phyloP scores from a whole-genome alignment of 1,140 invertebrate species.

The Coboldia fuscipes region DNA sequence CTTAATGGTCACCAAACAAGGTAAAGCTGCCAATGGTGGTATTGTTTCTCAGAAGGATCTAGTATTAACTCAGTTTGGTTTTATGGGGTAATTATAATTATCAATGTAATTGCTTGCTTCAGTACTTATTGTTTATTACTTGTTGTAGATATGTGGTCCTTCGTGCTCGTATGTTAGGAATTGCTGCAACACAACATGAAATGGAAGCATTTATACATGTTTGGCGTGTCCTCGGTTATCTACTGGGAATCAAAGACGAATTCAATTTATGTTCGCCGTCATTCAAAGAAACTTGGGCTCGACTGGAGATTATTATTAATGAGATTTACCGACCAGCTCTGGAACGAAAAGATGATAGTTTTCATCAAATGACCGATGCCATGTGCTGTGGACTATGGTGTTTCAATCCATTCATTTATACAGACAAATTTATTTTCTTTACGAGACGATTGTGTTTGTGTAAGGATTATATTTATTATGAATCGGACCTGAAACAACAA shows the following conservation, averaged over 20 bases:
- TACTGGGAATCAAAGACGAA: constrained; percentile 58
- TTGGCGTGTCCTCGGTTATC: constrained; percentile 59
- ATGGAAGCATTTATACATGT: constrained; percentile 62
- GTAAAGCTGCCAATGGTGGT: constrained; percentile 21
- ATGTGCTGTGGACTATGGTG: constrained; percentile 16
- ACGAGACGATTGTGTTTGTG: constrained; percentile 15
- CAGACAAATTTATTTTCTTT: constrained; percentile 13
- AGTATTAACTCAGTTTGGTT: constrained; percentile 66
- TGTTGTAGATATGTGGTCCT: constrained; percentile 27
- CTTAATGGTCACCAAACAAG: constrained; percentile 28
- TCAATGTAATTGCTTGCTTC: background rate
- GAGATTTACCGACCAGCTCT: constrained; percentile 14
- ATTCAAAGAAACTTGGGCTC: constrained; percentile 12
- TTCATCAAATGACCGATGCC: constrained; percentile 12
- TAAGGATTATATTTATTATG: constrained; percentile 16
- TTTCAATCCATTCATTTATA: constrained; percentile 13
- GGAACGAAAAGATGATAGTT: constrained; percentile 8
- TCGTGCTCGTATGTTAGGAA: constrained; percentile 38
- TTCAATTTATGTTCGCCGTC: constrained; percentile 16
- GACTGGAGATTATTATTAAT: constrained; percentile 13
- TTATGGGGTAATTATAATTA: constrained; percentile 40
- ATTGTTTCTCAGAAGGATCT: constrained; percentile 56
- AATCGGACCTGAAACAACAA: constrained; percentile 10
- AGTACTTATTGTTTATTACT: background rate
- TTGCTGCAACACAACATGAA: constrained; percentile 31